Conservation (phyloP, 2,797 vertebrate species). For the Thamnophis elegans region DNA sequence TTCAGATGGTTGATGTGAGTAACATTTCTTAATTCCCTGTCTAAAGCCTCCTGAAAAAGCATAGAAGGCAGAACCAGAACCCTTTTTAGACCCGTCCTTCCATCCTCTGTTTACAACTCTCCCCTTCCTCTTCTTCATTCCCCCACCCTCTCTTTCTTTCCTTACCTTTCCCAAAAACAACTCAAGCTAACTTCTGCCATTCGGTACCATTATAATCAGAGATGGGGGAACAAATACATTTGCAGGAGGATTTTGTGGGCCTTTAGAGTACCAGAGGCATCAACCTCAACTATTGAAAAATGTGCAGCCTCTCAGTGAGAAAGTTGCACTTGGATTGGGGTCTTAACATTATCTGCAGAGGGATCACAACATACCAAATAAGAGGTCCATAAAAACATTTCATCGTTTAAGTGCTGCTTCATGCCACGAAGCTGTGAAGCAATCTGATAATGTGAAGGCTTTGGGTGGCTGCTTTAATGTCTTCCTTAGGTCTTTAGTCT, state of each 20-base stretch:
- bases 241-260: no score
- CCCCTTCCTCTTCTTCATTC: not conserved
- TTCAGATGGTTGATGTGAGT: constrained; percentile 95
- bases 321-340: not conserved
- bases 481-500: not conserved
- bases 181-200: not conserved
- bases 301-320: not conserved
- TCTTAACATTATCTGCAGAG: not conserved
- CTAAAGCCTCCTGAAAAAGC: not conserved
- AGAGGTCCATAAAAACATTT: not conserved
- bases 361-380: not conserved
- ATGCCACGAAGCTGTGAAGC: not conserved
- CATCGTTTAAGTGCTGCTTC: not conserved
- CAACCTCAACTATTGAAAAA: not conserved
- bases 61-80: not conserved
- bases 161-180: not conserved
- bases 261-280: not conserved
- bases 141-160: no score
- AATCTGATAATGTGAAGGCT: not conserved
- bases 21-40: constrained; percentile 4
- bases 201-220: not conserved
- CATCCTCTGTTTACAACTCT: not conserved
- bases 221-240: not conserved
- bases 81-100: not conserved
- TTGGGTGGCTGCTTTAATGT: not conserved